Percentiles rank a stretch among this genome's conserved stretches.
These are phyloP conservation scores for Tragulus kanchil DNA, from an alignment of 2,113 vertebrate species.

Conservation along the genomic window DNA sequence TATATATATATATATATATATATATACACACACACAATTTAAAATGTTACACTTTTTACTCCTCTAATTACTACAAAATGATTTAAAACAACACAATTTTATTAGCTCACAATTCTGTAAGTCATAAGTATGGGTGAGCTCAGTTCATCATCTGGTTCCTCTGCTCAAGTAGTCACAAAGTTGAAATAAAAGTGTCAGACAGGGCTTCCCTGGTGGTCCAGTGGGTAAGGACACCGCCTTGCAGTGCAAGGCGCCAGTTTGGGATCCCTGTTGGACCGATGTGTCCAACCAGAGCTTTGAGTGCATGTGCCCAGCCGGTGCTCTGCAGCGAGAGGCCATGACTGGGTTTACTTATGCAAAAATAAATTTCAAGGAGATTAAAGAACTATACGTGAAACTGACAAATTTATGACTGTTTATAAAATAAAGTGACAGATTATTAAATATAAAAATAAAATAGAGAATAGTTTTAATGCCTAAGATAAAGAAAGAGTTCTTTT, in stretches of 20 bases:
- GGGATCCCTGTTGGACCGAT: too few relatives aligned
- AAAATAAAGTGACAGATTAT: neutral
- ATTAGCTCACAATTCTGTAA: conserved; percentile 24
- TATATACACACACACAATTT: too few relatives aligned
- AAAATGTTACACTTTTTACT: neutral
- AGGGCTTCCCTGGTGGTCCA: too few relatives aligned
- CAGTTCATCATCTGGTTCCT: neutral
- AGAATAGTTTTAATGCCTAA: neutral
- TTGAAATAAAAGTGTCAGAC: neutral
- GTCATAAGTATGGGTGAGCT: neutral
- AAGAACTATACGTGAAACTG: neutral
- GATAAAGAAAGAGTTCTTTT: neutral
- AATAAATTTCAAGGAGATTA: conserved; percentile 21
- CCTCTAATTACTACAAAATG: neutral
- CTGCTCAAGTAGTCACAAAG: neutral
- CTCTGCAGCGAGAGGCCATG: too few relatives aligned
- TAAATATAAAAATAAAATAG: conserved; percentile 15
- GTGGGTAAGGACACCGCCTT: too few relatives aligned
- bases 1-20: too few relatives aligned
- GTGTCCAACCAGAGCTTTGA: too few relatives aligned
- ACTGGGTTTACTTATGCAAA: neutral
- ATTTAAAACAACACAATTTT: neutral
- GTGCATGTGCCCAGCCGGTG: too few relatives aligned
- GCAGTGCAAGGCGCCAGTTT: too few relatives aligned
- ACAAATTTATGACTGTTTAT: neutral